Evolutionary conservation across 2,113 vertebrate genomes (phyloP).

Genomic region (Speoplatyrhinus poulsoni): DNA sequence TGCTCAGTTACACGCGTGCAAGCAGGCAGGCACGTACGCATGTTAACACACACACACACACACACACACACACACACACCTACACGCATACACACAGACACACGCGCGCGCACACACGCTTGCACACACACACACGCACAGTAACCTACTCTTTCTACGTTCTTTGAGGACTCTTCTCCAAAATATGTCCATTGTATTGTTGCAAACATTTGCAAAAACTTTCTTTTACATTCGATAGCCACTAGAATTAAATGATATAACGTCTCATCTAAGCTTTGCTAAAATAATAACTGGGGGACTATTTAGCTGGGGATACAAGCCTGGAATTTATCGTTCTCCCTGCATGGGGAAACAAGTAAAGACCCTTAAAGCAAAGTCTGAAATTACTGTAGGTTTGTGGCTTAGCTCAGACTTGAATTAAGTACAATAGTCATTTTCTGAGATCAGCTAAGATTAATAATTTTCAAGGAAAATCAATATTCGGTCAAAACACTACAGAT

Average conservation of each 20-base stretch:
- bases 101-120: constrained; percentile 2
- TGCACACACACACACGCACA: background rate
- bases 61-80: constrained; percentile 2
- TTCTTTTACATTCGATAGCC: too few species aligned
- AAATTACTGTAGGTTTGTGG: background rate
- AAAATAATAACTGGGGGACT: too few species aligned
- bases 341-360: background rate
- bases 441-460: background rate
- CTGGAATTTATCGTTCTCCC: too few species aligned
- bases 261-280: too few species aligned
- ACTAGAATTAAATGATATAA: too few species aligned
- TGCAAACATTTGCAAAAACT: too few species aligned
- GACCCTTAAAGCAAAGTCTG: background rate
- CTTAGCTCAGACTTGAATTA: background rate
- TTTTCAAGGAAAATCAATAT: background rate
- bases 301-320: too few species aligned
- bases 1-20: constrained; percentile 12
- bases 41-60: background rate
- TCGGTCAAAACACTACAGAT: background rate
- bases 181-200: too few species aligned
- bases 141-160: too few species aligned
- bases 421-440: background rate
- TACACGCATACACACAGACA: constrained; percentile 3
- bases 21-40: constrained; percentile 12
- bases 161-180: too few species aligned